Evolutionary conservation across 2,113 vertebrate species (phyloP), one percentile per base, ranked within the genome.

Genomic region (Plecturocebus donacophilus): DNA sequence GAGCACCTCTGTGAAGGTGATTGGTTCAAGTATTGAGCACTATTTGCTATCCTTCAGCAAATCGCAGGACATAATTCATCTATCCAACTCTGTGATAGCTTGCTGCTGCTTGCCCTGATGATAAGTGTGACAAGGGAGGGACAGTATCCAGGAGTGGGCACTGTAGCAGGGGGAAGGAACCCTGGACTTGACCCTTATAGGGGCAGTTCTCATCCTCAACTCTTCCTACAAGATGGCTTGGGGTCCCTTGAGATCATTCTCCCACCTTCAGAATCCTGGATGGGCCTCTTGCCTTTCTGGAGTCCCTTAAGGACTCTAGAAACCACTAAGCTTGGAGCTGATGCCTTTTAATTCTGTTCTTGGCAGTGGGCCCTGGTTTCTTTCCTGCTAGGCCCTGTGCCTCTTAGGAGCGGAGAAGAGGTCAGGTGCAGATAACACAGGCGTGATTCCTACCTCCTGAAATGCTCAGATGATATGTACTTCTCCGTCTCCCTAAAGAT

Each of bases 381-480:
- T 93, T 45, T 0, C 91, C 45, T 35, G 45, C 64, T 68, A 38
- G 81, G 85, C 87, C 61, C 47, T 32, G n/a, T 91, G 92, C 85
- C 87, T 97, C 90, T 66, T 16, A 30, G 80, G 77, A 95, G 58
- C 47, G 6, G 19, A 21, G 94, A 83, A 25, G 68, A 87, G 79
- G 88, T 97, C 84, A 90, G 45, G 96, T 58, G 49, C 58, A 58
- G 84, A 70, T 80, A 91, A 91, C 95, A 79, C 52, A 91, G 91
- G 20, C 76, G 49, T 84, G n/a, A 66, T 94, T 96, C 87, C 95
- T 96, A 89, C 68, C 79, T 97, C 71, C 76, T 75, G n/a, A 87
- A 91, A 49, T 56, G 84, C 84, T 95, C 80, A 71, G 68, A 54
- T 92, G 49, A 75, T 42, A 47, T 21, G 40, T 40, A 38, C 23